Evolutionary conservation across 2,888 invertebrate species (phyloP).

Genomic region (Drosophila suboccidentalis): DNA sequence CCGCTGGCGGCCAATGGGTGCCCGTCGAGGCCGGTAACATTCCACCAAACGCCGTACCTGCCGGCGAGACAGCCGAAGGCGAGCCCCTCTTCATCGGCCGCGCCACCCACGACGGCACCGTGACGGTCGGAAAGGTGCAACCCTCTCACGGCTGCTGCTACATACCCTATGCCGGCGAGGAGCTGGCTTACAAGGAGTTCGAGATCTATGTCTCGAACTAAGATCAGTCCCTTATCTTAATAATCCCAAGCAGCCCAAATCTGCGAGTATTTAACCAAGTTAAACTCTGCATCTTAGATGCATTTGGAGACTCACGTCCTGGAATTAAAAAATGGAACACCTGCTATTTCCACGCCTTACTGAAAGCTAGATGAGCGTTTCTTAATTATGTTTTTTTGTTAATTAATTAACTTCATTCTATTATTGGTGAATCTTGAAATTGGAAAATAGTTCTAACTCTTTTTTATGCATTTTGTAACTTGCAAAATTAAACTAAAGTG

Average conservation of each 20-base stretch:
- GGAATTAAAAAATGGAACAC: slow-evolving; percentile 33
- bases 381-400: slow-evolving; percentile 28
- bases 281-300: slow-evolving; percentile 43
- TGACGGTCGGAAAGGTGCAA: slow-evolving; percentile 94
- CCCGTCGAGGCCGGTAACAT: slow-evolving; percentile 88
- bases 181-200: slow-evolving; percentile 92
- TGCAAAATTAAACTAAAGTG: slow-evolving; percentile 36
- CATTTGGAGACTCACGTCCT: slow-evolving; percentile 44
- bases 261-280: slow-evolving; percentile 44
- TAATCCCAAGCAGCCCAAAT: slow-evolving; percentile 11
- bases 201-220: slow-evolving; percentile 88
- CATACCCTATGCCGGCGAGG: slow-evolving; percentile 93
- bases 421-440: slow-evolving; percentile 43
- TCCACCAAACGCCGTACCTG: slow-evolving; percentile 91
- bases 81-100: slow-evolving; percentile 93
- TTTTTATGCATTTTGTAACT: slow-evolving; percentile 27
- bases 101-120: slow-evolving; percentile 90
- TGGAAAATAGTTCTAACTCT: slow-evolving; percentile 13
- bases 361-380: slow-evolving; percentile 19
- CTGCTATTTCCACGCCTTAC: slow-evolving; percentile 25
- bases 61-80: slow-evolving; percentile 91
- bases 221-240: slow-evolving; percentile 3
- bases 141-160: slow-evolving; percentile 93
- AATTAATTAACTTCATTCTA: slow-evolving; percentile 17
- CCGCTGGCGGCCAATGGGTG: slow-evolving; percentile 89